Conservation (phyloP, 2,888 invertebrate genomes). For the Pseudolycoriella hygida region DNA sequence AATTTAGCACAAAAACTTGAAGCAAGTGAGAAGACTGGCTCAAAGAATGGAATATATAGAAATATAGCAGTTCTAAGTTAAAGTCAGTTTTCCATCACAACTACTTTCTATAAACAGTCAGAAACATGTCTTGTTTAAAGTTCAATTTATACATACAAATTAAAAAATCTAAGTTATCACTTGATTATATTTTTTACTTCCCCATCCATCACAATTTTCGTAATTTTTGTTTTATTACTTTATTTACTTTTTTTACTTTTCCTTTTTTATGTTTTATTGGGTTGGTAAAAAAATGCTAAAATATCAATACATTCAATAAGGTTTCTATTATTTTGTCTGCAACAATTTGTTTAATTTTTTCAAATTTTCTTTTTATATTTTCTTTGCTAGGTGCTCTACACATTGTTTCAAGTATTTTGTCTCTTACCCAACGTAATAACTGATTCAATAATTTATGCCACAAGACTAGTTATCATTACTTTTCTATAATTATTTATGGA, state of each 20-base stretch:
- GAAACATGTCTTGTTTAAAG: no score
- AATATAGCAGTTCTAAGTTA: background rate
- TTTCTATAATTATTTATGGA: no score
- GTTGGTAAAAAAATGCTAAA: background rate
- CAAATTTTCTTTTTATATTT: background rate
- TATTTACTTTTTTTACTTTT: no score
- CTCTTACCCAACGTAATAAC: background rate
- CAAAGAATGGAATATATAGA: background rate
- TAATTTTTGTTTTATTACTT: background rate
- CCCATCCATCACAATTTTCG: background rate
- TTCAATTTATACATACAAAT: background rate
- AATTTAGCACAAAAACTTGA: background rate
- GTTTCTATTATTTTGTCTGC: background rate
- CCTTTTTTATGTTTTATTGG: background rate
- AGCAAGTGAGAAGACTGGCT: background rate
- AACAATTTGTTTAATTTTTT: background rate
- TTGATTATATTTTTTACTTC: background rate
- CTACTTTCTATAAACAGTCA: no score
- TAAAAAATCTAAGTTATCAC: constrained; percentile 1
- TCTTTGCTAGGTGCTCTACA: background rate
- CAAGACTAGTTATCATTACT: no score
- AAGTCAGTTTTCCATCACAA: background rate
- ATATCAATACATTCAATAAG: background rate
- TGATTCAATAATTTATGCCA: no score
- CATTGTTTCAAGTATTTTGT: background rate